Evolutionary conservation across 2,888 invertebrate species (phyloP), one percentile per base, ranked within the genome.

Genomic region (Globia sparganii): DNA sequence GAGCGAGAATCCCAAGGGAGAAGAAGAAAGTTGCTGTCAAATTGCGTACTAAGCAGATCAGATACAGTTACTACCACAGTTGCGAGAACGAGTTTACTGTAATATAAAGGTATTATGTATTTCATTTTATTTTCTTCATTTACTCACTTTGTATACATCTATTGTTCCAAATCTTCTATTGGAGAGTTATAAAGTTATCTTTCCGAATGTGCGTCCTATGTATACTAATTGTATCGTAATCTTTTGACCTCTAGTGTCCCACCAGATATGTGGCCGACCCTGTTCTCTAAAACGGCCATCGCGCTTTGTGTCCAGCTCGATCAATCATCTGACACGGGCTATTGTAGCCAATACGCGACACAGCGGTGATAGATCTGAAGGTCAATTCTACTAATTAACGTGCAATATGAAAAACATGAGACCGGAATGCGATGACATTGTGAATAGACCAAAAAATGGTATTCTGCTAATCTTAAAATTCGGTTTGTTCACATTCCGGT

Each of bases 311-410:
- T 21, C 65, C 72, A 28, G 46, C 21, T 28, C 86, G 74, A 86
- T 84, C 83, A 69, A 86, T 84, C 83, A 86, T 86, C 46, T 74
- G 74, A 65, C 78, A 72, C 28, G 37, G 37, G 84, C 83, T 62
- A 84, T 86, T 84, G 83, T 84, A 83, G 74, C 83, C 62, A 86
- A 83, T 75, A 64, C 86, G 72, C n/a, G 72, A 62, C 31, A 56
- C 28, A 25, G 58, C 49, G 71, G 67, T 78, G 86, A 83, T 83
- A 74, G 71, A 83, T 83, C 86, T 74, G 43, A n/a, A n/a, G n/a
- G n/a, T n/a, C n/a, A n/a, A n/a, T n/a, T n/a, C n/a, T n/a, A n/a
- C n/a, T n/a, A n/a, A n/a, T n/a, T n/a, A n/a, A n/a, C n/a, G n/a
- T n/a, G n/a, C n/a, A n/a, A n/a, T n/a, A n/a, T n/a, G n/a, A n/a